phyloP scores from a whole-genome alignment of 2,113 vertebrate genomes.

The Gobio gobio region DNA sequence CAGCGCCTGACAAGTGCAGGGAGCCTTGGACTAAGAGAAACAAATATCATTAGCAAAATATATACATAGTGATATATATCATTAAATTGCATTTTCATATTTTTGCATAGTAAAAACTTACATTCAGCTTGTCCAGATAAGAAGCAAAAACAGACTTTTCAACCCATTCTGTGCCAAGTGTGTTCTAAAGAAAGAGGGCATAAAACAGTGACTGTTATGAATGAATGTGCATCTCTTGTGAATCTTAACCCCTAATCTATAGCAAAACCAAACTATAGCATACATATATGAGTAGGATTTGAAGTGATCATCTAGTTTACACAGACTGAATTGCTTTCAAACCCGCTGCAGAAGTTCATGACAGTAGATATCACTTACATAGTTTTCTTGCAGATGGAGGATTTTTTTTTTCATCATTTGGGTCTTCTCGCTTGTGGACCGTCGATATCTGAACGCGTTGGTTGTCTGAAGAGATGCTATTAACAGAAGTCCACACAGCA shows the following conservation, averaged over 20 bases:
- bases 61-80: background rate
- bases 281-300: background rate
- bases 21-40: constrained; percentile 23
- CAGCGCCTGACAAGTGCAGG: constrained; percentile 51
- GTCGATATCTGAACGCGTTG: background rate
- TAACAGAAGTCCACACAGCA: constrained; percentile 44
- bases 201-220: background rate
- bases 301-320: background rate
- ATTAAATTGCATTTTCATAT: background rate
- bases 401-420: background rate
- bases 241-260: background rate
- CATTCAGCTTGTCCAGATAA: constrained; percentile 31
- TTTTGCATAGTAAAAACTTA: constrained; percentile 29
- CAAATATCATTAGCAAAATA: background rate
- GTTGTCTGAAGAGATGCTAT: constrained; percentile 33
- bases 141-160: constrained; percentile 37
- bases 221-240: constrained; percentile 1
- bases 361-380: constrained; percentile 49
- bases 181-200: constrained; percentile 34
- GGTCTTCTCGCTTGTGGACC: background rate
- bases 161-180: constrained; percentile 17
- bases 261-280: background rate
- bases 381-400: background rate
- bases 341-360: background rate
- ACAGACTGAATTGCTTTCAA: background rate